Percentiles rank a stretch among this genome's conserved stretches.
phyloP scores from a whole-genome alignment of 1,140 invertebrate genomes.

The Leptinotarsa lineolata region DNA sequence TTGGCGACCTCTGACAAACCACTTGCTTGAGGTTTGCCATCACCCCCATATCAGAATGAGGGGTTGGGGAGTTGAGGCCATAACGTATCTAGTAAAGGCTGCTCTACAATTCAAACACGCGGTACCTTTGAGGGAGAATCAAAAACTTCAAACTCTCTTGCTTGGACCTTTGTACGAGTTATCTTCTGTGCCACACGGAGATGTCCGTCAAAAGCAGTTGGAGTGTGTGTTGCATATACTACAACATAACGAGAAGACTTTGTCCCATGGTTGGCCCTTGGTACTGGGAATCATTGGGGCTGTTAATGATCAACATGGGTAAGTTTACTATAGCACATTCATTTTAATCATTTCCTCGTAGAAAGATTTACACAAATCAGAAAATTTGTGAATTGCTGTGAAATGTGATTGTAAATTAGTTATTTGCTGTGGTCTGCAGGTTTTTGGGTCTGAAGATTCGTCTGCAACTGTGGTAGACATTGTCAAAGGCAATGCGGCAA shows the following conservation, averaged over 20 bases:
- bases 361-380: no score
- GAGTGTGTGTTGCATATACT: conserved; percentile 93
- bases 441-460: no score
- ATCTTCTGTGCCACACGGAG: conserved; percentile 84
- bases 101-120: conserved; percentile 88
- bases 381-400: no score
- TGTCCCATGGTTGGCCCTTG: conserved; percentile 92
- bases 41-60: conserved; percentile 94
- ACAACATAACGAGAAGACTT: conserved; percentile 87
- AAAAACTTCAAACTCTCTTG: conserved; percentile 84
- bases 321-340: conserved; percentile 39
- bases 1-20: conserved; percentile 95
- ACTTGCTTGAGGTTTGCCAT: conserved; percentile 93
- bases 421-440: no score
- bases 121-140: conserved; percentile 81
- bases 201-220: conserved; percentile 92
- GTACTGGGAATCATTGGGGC: conserved; percentile 93
- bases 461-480: no score
- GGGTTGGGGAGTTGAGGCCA: conserved; percentile 96
- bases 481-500: no score
- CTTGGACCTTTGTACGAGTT: conserved; percentile 88
- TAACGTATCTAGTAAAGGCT: conserved; percentile 92
- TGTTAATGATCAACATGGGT: conserved; percentile 91
- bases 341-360: no score
- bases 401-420: no score